phyloP scores from a whole-genome alignment of 2,888 invertebrate species.

The Agrenia bidenticulata region DNA sequence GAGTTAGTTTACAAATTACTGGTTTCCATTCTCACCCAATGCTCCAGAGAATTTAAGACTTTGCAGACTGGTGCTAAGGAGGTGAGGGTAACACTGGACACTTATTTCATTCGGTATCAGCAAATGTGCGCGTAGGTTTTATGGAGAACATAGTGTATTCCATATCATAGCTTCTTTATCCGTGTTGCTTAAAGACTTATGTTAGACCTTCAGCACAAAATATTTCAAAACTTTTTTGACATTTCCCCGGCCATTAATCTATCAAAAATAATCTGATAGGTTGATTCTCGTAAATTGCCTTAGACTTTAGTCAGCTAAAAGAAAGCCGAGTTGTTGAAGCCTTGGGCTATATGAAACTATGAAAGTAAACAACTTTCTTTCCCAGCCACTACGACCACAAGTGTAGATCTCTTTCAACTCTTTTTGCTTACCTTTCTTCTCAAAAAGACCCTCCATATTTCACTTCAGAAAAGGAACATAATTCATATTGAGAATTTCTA shows the following conservation, averaged over 20 bases:
- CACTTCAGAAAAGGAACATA: slow-evolving; percentile 9
- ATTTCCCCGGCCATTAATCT: slow-evolving; percentile 52
- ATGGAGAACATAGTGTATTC: too few relatives aligned
- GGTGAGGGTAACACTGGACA: too few relatives aligned
- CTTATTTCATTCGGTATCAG: too few relatives aligned
- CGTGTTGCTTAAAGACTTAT: background rate
- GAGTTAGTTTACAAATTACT: too few relatives aligned
- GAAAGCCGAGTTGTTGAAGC: slow-evolving; percentile 10
- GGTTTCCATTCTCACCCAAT: too few relatives aligned
- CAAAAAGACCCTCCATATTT: slow-evolving; percentile 20
- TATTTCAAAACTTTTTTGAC: slow-evolving; percentile 49
- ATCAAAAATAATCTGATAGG: slow-evolving; percentile 54
- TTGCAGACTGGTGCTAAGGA: too few relatives aligned
- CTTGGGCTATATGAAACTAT: background rate
- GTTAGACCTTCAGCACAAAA: slow-evolving; percentile 24
- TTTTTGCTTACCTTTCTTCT: slow-evolving; percentile 42
- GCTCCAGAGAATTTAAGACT: too few relatives aligned
- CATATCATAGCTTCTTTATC: background rate
- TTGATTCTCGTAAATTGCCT: slow-evolving; percentile 49
- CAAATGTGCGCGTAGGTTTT: too few relatives aligned
- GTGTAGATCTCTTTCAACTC: slow-evolving; percentile 7
- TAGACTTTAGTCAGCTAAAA: slow-evolving; percentile 20
- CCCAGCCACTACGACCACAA: background rate
- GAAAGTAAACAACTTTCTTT: slow-evolving; percentile 11
- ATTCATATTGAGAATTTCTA: background rate